Evolutionary conservation across 2,797 vertebrate genomes (phyloP).

Genomic region (Myotis vivesi): DNA sequence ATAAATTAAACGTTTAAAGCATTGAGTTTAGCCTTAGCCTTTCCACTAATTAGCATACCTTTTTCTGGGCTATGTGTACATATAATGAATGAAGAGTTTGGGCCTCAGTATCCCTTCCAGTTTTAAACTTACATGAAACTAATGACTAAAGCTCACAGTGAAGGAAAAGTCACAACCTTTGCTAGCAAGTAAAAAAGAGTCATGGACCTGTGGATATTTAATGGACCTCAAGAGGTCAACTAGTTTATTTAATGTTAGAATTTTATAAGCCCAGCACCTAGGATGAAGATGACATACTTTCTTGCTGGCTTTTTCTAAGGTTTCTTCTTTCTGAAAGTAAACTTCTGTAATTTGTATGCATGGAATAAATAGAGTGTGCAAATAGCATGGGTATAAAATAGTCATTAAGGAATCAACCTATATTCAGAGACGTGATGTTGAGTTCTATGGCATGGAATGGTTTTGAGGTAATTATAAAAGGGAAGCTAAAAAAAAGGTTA

Average conservation of each 20-base stretch:
- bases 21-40: neutral
- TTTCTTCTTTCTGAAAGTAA: conserved; percentile 38
- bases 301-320: neutral
- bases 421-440: conserved; percentile 13
- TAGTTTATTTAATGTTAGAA: conserved; percentile 18
- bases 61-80: conserved; percentile 13
- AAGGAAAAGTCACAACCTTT: conserved; percentile 21
- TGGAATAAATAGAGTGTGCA: neutral
- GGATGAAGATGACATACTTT: neutral
- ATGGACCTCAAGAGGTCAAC: neutral
- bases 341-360: conserved; percentile 15
- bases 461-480: neutral
- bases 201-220: neutral
- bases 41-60: neutral
- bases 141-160: neutral
- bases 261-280: neutral
- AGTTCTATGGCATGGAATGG: neutral
- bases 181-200: neutral
- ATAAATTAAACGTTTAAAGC: neutral
- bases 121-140: conserved; percentile 7
- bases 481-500: neutral
- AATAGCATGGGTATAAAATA: neutral
- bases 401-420: neutral
- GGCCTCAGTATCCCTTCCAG: neutral
- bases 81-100: conserved; percentile 5